Evolutionary conservation across 2,888 invertebrate species (phyloP).

Genomic region (Exocentrus adspersus): DNA sequence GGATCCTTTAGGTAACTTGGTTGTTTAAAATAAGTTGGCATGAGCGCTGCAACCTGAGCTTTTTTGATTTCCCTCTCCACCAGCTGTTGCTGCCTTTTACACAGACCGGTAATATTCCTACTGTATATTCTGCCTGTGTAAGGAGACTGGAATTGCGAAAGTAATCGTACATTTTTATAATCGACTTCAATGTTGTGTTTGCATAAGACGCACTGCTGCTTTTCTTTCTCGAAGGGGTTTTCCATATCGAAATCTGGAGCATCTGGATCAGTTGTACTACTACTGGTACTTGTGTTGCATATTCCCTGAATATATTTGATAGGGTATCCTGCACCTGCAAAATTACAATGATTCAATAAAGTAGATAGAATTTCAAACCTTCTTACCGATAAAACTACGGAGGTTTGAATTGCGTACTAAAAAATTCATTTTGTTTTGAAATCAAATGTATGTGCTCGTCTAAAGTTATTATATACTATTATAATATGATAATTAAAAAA

Average conservation of each 20-base stretch:
- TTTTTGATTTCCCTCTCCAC: constrained; percentile 79
- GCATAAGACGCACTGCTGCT: constrained; percentile 82
- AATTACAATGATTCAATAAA: not conserved
- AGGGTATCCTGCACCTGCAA: constrained; percentile 20
- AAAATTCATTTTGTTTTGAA: constrained; percentile 7
- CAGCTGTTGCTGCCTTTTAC: constrained; percentile 79
- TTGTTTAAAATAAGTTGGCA: constrained; percentile 86
- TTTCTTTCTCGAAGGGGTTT: constrained; percentile 85
- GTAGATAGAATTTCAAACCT: not conserved
- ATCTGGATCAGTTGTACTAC: constrained; percentile 64
- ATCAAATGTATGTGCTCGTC: too few relatives aligned
- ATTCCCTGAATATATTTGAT: constrained; percentile 2
- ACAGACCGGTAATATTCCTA: constrained; percentile 93
- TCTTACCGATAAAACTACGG: not conserved
- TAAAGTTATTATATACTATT: too few relatives aligned
- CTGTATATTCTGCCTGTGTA: constrained; percentile 94
- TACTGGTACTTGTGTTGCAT: constrained; percentile 13
- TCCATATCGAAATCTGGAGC: constrained; percentile 70
- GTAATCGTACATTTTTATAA: constrained; percentile 90
- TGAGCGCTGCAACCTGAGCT: constrained; percentile 81
- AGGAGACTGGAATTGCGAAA: constrained; percentile 96
- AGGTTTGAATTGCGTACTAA: not conserved
- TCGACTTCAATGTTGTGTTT: constrained; percentile 81
- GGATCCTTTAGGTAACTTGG: constrained; percentile 86
- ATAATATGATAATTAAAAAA: too few relatives aligned